phyloP scores from a whole-genome alignment of 2,797 vertebrate species.

The Bradypodion pumilum region DNA sequence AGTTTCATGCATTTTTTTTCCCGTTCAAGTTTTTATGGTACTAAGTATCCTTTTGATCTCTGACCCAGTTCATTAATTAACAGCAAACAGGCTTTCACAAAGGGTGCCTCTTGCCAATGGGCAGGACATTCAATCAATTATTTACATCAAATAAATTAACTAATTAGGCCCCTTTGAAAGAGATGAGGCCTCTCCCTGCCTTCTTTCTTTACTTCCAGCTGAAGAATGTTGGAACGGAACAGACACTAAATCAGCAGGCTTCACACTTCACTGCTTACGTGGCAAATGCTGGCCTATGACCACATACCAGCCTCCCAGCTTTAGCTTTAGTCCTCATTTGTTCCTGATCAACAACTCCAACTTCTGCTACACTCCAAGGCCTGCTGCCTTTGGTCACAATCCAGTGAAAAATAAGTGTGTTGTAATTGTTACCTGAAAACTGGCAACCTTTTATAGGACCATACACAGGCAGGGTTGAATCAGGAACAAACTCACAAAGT shows the following conservation, averaged over 20 bases:
- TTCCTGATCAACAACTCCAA: neutral
- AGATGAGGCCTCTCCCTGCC: slow-evolving; percentile 25
- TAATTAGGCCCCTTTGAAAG: slow-evolving; percentile 22
- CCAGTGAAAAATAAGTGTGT: neutral
- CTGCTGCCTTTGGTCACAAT: neutral
- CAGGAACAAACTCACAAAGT: no score
- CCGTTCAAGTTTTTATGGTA: slow-evolving; percentile 2
- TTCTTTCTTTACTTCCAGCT: slow-evolving; percentile 3
- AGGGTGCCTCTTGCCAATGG: slow-evolving; percentile 19
- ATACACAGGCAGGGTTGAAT: no score
- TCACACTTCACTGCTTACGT: neutral
- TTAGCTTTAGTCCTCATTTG: neutral
- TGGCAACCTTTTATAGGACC: no score
- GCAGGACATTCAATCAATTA: slow-evolving; percentile 22
- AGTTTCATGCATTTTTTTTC: neutral
- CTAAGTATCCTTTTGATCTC: slow-evolving; percentile 17
- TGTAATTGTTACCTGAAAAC: no score
- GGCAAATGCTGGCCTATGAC: slow-evolving; percentile 1
- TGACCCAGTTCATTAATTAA: slow-evolving; percentile 27
- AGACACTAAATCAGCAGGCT: neutral
- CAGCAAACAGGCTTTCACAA: slow-evolving; percentile 1
- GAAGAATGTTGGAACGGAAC: neutral
- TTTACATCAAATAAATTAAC: slow-evolving; percentile 21
- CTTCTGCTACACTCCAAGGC: neutral
- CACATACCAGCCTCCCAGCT: neutral